phyloP scores from a whole-genome alignment of 2,113 vertebrate genomes.

The Nansenia antarctica region DNA sequence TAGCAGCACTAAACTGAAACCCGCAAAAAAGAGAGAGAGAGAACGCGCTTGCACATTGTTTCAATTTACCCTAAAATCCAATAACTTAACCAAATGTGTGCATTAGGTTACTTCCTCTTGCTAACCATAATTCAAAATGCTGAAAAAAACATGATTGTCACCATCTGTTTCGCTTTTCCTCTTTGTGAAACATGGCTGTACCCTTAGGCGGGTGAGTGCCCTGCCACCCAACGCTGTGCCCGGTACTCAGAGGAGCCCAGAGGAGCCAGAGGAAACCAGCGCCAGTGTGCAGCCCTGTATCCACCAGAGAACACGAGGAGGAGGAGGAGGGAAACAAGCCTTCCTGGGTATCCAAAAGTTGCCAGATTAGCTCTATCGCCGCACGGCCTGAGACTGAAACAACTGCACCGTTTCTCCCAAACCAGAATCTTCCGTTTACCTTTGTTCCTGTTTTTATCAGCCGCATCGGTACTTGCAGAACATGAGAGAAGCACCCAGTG shows the following conservation, averaged over 20 bases:
- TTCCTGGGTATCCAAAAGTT: background rate
- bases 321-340: background rate
- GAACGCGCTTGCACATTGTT: constrained; percentile 19
- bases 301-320: constrained; percentile 41
- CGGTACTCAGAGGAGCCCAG: constrained; percentile 35
- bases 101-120: constrained; percentile 49
- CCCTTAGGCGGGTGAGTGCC: constrained; percentile 39
- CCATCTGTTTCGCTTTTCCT: constrained; percentile 67
- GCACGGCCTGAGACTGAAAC: background rate
- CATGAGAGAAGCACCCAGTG: constrained; percentile 82
- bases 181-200: constrained; percentile 37
- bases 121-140: constrained; percentile 41
- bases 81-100: constrained; percentile 57
- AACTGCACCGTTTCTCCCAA: background rate
- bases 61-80: constrained; percentile 54
- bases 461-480: constrained; percentile 81
- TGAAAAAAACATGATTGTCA: constrained; percentile 51
- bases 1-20: background rate
- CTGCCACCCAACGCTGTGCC: constrained; percentile 42
- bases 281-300: background rate
- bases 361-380: too few species aligned
- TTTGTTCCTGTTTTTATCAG: constrained; percentile 4
- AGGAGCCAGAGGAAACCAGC: constrained; percentile 31
- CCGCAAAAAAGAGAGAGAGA: background rate
- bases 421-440: background rate